Base-by-base conservation (phyloP, 2,797 vertebrate species). In the Galago senegalensis region DNA sequence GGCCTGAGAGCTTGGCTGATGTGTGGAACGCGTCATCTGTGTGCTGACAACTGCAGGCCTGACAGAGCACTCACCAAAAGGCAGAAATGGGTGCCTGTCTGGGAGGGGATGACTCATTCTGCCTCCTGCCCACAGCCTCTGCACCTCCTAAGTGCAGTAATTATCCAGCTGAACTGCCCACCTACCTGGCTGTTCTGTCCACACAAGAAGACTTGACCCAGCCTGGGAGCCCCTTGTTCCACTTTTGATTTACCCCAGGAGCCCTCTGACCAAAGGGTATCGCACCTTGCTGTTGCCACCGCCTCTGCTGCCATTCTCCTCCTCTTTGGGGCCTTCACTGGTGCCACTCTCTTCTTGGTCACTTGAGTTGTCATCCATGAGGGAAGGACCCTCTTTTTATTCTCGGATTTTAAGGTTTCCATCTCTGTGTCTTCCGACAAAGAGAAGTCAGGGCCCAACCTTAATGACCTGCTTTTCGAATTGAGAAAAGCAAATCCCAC, bases 341-440 rank as follows among this genome's bases (percentile, higher is more conserved):
- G 4, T 5, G 9, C 21, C 1, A 0, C 31, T 18, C 25, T 97
- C 69, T 16, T 77, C 49, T 90, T 73, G 2, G 65, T 16, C 37
- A 0, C 94, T 18, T 89, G 94, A 31, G 94, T 73, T 40, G 85
- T 97, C 98, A 98, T 98, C 98, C 98, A 98, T 0, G 76, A 20
- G 1, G 98, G 98, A 16, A 98, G 98, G 73, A 98, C 58, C 53
- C 98, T 97, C 84, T 91, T 98, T 82, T 97, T 98, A 53, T 27
- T 79, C 34, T 23, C 70, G 29, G 95, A 46, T 13, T 75, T 76
- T 16, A 84, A 46, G 7, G n/a, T 40, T 49, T 91, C 97, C 98
- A 98, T 98, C 34, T 80, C 80, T 69, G 31, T 85, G 25, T 53
- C 31, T 37, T 72, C 14, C 18, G 72, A n/a, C 10, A 20, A 58